Evolutionary conservation across 2,797 vertebrate species (phyloP).

Genomic region (Adelosebastes latens): DNA sequence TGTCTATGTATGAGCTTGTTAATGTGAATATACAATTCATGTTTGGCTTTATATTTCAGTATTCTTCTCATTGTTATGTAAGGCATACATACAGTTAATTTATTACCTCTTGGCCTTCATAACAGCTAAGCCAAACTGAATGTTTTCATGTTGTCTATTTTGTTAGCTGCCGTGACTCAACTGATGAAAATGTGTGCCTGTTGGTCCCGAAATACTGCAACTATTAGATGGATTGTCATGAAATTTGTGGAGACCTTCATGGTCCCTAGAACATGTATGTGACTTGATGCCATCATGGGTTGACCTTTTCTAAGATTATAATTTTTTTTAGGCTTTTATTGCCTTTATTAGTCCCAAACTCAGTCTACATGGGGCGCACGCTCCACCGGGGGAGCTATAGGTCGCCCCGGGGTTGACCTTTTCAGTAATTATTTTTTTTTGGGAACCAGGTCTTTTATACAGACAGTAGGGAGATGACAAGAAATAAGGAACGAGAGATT

Average conservation of each 20-base stretch:
- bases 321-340: no score
- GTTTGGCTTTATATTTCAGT: background rate
- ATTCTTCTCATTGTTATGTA: background rate
- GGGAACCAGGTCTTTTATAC: background rate
- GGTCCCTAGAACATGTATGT: background rate
- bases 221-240: background rate
- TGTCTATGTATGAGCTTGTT: background rate
- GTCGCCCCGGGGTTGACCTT: no score
- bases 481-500: background rate
- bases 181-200: background rate
- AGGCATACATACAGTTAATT: background rate
- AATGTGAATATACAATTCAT: background rate
- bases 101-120: background rate
- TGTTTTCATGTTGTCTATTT: background rate
- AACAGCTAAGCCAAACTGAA: background rate
- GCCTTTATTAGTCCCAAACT: no score
- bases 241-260: background rate
- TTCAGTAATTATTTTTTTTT: rapidly evolving
- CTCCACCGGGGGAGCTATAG: no score
- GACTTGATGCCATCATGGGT: background rate
- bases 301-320: background rate
- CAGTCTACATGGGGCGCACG: no score
- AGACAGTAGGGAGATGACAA: background rate
- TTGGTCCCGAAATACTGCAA: background rate
- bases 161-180: background rate